Conservation (phyloP, 2,113 vertebrate species). For the Corydoras sp. region DNA sequence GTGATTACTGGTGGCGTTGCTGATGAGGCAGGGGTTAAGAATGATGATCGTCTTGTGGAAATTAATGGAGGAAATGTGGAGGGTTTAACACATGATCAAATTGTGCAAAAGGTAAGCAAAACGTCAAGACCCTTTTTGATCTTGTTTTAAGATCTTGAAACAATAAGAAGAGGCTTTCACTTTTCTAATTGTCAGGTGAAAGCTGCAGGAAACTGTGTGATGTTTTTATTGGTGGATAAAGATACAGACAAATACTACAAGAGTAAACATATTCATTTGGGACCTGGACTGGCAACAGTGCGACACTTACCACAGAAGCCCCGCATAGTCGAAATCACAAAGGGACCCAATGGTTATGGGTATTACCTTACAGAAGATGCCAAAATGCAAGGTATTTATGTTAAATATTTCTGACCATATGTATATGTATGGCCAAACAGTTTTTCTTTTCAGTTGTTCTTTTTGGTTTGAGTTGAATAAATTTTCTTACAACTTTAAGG, state of each 20-base stretch:
- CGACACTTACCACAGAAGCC: slow-evolving; percentile 74
- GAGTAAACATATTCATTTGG: slow-evolving; percentile 59
- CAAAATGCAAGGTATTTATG: slow-evolving; percentile 44
- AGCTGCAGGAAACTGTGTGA: slow-evolving; percentile 61
- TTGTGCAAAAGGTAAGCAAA: slow-evolving; percentile 69
- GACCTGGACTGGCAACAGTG: slow-evolving; percentile 63
- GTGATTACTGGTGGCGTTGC: slow-evolving; percentile 69
- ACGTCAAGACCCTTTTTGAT: too few species aligned
- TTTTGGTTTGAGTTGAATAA: too few species aligned
- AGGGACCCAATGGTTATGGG: slow-evolving; percentile 74
- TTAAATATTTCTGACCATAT: too few species aligned
- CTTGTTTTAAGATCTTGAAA: too few species aligned
- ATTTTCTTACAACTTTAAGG: too few species aligned
- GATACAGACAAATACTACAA: slow-evolving; percentile 68
- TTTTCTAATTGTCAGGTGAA: slow-evolving; percentile 63
- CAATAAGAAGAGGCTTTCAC: too few species aligned
- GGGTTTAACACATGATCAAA: slow-evolving; percentile 67
- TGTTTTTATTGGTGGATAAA: slow-evolving; percentile 78
- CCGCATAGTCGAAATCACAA: slow-evolving; percentile 66
- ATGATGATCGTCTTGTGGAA: slow-evolving; percentile 77
- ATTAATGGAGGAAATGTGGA: slow-evolving; percentile 83
- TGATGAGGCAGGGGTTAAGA: slow-evolving; percentile 74
- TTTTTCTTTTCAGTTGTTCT: too few species aligned
- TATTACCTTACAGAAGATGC: slow-evolving; percentile 71
- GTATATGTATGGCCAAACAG: too few species aligned